phyloP scores from a whole-genome alignment of 37 sponge, comb jelly and placozoan species.

The Petrosia ficiformis region DNA sequence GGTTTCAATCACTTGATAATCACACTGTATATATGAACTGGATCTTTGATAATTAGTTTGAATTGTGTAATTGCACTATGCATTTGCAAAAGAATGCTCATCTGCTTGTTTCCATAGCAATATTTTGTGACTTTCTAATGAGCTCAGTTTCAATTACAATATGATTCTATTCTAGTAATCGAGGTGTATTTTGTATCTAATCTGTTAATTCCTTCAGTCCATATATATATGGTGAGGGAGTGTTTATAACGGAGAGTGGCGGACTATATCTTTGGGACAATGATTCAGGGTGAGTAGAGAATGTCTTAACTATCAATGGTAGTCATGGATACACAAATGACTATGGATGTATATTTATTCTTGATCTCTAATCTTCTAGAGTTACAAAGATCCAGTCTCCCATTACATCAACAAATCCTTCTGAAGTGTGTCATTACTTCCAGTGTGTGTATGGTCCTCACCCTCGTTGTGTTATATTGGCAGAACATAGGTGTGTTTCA shows the following conservation, averaged over 20 bases:
- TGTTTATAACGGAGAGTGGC: slow-evolving; percentile 34
- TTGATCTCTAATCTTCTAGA: too few species aligned
- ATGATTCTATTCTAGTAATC: too few species aligned
- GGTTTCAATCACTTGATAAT: too few species aligned
- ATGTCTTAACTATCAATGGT: background rate
- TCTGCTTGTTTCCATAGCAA: too few species aligned
- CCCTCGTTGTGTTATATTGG: slow-evolving; percentile 26
- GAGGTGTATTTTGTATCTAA: too few species aligned
- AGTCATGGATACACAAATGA: background rate
- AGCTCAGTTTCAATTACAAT: too few species aligned
- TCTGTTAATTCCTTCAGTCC: slow-evolving; percentile 30
- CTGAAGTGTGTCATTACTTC: slow-evolving; percentile 21
- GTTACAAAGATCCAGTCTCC: slow-evolving; percentile 5
- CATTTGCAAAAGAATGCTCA: too few species aligned
- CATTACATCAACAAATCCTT: slow-evolving; percentile 1
- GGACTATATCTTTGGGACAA: slow-evolving; percentile 16
- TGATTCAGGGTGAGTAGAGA: background rate
- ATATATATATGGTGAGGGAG: slow-evolving; percentile 36
- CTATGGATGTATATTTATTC: too few species aligned
- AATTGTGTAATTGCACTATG: too few species aligned
- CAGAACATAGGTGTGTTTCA: slow-evolving; percentile 8
- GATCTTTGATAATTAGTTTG: too few species aligned
- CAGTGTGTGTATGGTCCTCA: slow-evolving; percentile 49
- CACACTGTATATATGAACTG: too few species aligned
- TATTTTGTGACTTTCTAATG: too few species aligned